phyloP scores from a whole-genome alignment of 1,140 invertebrate genomes.

The Neocloeon triangulifer region DNA sequence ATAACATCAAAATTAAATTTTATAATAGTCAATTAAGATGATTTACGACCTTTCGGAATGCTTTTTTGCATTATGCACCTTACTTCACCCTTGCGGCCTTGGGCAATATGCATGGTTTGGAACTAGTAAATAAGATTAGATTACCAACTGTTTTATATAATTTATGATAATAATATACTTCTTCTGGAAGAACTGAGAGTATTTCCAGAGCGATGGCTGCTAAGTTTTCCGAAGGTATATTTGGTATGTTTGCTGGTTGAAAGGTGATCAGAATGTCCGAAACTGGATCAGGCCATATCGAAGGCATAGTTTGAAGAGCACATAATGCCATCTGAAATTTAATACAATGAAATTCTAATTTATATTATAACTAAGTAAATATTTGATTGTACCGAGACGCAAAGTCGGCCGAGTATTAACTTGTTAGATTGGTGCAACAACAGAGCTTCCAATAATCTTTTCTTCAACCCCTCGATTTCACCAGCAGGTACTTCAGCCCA shows the following conservation, averaged over 20 bases:
- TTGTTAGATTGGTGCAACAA: constrained; percentile 54
- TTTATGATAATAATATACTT: constrained; percentile 25
- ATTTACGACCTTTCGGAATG: constrained; percentile 14
- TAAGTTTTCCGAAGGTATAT: constrained; percentile 23
- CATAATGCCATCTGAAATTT: constrained; percentile 32
- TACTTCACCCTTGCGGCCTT: constrained; percentile 18
- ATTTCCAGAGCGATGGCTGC: constrained; percentile 41
- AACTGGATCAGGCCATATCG: constrained; percentile 37
- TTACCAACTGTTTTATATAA: not conserved
- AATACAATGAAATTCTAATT: constrained; percentile 1
- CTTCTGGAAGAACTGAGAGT: constrained; percentile 55
- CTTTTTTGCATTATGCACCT: constrained; percentile 21
- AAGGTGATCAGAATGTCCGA: constrained; percentile 36
- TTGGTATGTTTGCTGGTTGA: constrained; percentile 30
- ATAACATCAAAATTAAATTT: constrained; percentile 1
- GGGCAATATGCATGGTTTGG: constrained; percentile 21
- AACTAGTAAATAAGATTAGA: constrained; percentile 16
- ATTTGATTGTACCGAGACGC: constrained; percentile 73
- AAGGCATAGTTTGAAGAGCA: constrained; percentile 35
- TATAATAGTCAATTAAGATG: no score
- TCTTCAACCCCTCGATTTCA: constrained; percentile 47
- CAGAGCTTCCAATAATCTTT: constrained; percentile 52
- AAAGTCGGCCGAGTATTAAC: constrained; percentile 62
- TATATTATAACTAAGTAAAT: constrained; percentile 4
- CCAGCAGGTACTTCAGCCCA: constrained; percentile 64